Evolutionary conservation across 1,140 invertebrate genomes (phyloP), one percentile per base, ranked within the genome.

Genomic region (Macrocentrus cingulum): DNA sequence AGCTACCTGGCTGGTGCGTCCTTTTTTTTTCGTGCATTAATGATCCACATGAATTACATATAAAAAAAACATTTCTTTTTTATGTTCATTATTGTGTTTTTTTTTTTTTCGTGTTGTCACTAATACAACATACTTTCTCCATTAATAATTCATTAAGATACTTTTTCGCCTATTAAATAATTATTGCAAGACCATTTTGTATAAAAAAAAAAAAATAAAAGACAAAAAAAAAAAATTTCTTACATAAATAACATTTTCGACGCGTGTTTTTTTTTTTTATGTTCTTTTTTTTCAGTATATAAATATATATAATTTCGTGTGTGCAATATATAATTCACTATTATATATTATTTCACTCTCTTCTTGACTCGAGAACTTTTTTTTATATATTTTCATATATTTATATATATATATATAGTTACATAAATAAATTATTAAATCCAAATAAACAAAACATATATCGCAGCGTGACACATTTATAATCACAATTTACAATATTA

Each of bases 391-490:
- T 5, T 29, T 29, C 25, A 29, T 29, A 5, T 29, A 29, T 9
- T 29, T 29, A 29, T 5, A 29, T 29, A 5, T 29, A 5, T 29
- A 5, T 29, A 5, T 29, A 39, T 59, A 50, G 50, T 67, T 66
- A 53, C 74, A 75, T 75, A 75, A 75, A 75, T 75, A 75, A 75
- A 69, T 75, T 74, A 73, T 7, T 34, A 6, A 34, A 6, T 69
- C 66, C 66, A 69, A 66, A 71, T 39, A 70, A 56, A 68, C 70
- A 48, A 61, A 65, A 65, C 62, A 39, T 20, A 46, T 22, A 46
- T 67, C 63, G 60, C 8, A n/a, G 36, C 13, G 8, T 39, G 13
- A 57, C 60, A 62, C 62, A 66, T 63, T 67, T 29, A 29, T 29
- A 29, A 69, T 62, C 61, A 69, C 66, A 67, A 39, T 69, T 66